Evolutionary conservation across 2,888 invertebrate species (phyloP), one percentile per base, ranked within the genome.

Genomic region (Hemistola chrysoprasaria): DNA sequence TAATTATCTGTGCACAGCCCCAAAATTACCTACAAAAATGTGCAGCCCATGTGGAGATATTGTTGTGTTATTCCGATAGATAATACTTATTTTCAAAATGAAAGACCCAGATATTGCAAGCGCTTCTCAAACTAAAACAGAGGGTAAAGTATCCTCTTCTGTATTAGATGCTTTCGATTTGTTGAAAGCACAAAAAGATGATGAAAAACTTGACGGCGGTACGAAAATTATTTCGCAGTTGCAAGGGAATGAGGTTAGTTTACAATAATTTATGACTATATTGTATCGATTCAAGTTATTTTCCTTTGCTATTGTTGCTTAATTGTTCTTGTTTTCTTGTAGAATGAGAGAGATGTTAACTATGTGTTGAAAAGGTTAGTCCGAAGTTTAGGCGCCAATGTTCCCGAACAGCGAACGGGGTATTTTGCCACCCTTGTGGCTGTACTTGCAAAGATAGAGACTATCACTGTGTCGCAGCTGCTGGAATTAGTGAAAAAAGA

Each of bases 311-410:
- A 16, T 16, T 16, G 16, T 2, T 16, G 3, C 2, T 16, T 3
- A 16, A 16, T 3, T 4, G 16, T 16, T 2, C 8, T 51, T 0
- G 45, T 54, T 41, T 45, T 48, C 57, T 57, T 85, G 43, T 63
- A 92, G 94, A 90, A 86, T 61, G 84, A 83, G 58, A 89, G 90
- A 66, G 94, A 95, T 67, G 53, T 92, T 6, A 80, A 90, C 29
- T 95, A 95, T 78, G 90, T 92, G 0, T 65, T 95, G 22, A 92
- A 91, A 49, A 90, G 95, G 55, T 75, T 95, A 31, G 86, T 95
- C 1, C 88, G 94, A 53, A 95, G 95, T 47, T 79, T 95, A 46
- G 94, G 94, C 21, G 92, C 95, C 1, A 91, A 93, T 9, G 88
- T 92, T 23, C 87, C 90, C 10, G 84, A 87, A 10, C 90, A 93